Conservation (phyloP, 2,888 invertebrate species). For the Drosophila macrothrix region DNA sequence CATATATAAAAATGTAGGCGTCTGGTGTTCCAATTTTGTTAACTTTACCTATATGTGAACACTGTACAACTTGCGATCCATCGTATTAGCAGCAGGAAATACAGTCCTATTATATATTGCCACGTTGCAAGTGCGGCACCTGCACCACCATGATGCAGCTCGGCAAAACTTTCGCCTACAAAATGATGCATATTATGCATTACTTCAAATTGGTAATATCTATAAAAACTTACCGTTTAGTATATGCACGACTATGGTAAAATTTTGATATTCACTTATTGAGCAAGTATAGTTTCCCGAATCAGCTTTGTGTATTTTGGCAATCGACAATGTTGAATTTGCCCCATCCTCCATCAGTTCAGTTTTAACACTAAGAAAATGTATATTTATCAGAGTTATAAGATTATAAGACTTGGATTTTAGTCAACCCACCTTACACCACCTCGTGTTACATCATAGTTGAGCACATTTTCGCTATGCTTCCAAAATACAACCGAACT, state of each 20-base stretch:
- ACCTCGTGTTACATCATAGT: constrained; percentile 86
- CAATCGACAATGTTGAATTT: constrained; percentile 86
- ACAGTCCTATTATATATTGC: constrained; percentile 64
- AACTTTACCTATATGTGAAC: constrained; percentile 76
- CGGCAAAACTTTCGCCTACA: constrained; percentile 88
- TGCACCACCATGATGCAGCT: constrained; percentile 87
- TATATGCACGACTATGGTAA: constrained; percentile 86
- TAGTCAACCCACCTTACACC: constrained; percentile 85
- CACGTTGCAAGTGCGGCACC: constrained; percentile 75
- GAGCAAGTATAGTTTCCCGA: constrained; percentile 87
- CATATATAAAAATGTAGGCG: constrained; percentile 29
- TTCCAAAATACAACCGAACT: constrained; percentile 86
- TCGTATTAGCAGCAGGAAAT: constrained; percentile 66
- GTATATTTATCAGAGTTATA: background rate
- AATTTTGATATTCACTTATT: constrained; percentile 86
- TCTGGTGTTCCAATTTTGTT: constrained; percentile 36
- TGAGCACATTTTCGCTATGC: constrained; percentile 86
- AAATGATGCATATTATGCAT: background rate
- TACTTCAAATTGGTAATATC: background rate
- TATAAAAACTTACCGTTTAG: constrained; percentile 85
- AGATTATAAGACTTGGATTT: background rate
- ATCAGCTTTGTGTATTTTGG: constrained; percentile 86
- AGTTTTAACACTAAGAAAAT: constrained; percentile 85
- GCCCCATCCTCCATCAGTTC: constrained; percentile 86
- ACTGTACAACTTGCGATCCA: constrained; percentile 52